phyloP scores from a whole-genome alignment of 2,113 vertebrate species.

The Pycnonotus jocosus region DNA sequence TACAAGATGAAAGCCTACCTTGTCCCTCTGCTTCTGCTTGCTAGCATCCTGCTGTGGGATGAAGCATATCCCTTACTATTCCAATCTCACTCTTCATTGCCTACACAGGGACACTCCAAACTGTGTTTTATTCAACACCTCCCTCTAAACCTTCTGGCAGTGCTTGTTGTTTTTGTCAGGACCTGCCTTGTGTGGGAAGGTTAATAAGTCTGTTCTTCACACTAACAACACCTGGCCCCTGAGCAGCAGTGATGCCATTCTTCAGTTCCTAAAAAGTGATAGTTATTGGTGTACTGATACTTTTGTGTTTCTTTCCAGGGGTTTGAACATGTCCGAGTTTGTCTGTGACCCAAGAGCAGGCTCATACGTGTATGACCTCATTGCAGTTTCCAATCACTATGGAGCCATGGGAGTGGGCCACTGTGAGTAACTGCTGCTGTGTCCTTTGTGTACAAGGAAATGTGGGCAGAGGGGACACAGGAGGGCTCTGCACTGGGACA shows the following conservation, averaged over 20 bases:
- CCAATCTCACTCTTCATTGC: not conserved
- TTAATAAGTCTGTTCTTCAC: not conserved
- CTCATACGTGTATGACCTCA: constrained; percentile 89
- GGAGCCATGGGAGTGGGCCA: constrained; percentile 96
- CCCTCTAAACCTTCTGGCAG: not conserved
- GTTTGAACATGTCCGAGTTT: constrained; percentile 94
- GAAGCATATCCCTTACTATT: not conserved
- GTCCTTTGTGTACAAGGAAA: not conserved
- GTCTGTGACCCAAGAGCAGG: constrained; percentile 87
- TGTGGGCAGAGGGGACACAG: not conserved
- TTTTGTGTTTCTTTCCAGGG: constrained; percentile 68
- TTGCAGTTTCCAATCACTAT: constrained; percentile 95
- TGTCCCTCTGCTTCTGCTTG: not conserved
- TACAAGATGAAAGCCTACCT: not conserved
- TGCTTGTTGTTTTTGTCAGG: not conserved
- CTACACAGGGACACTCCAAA: not conserved
- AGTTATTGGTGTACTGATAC: not conserved
- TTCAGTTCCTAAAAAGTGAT: not conserved
- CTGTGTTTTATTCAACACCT: not conserved
- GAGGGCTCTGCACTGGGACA: not conserved
- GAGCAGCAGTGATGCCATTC: not conserved
- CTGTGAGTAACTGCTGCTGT: constrained; percentile 79
- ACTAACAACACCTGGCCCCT: not conserved
- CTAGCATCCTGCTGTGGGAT: not conserved
- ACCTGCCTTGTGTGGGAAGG: not conserved